These are phyloP conservation scores for Vulpes vulpes DNA, from an alignment of 2,113 vertebrate species.

Conservation along the genomic window DNA sequence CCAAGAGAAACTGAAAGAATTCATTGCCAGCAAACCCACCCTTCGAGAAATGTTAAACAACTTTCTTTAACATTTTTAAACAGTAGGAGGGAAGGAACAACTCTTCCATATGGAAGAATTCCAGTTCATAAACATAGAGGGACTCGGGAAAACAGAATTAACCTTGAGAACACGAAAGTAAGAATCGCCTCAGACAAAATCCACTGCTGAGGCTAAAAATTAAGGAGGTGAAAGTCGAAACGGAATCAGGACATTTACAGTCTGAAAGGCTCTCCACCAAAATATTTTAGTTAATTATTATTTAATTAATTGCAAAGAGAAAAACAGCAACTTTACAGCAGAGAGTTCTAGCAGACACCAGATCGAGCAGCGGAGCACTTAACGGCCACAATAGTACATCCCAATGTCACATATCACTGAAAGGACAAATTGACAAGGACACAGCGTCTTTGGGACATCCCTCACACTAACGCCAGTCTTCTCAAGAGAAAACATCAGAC, in stretches of 20 bases:
- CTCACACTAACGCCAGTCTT: not conserved
- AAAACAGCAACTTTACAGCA: not conserved
- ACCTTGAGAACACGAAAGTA: not conserved
- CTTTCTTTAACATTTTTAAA: not conserved
- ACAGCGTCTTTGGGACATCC: not conserved
- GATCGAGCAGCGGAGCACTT: not conserved
- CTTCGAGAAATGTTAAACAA: not conserved
- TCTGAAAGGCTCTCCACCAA: not conserved
- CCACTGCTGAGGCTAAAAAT: not conserved
- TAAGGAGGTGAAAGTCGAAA: not conserved
- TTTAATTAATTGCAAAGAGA: not conserved
- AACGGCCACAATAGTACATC: too few relatives aligned
- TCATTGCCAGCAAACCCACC: not conserved
- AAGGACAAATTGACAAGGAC: accelerated
- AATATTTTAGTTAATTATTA: not conserved
- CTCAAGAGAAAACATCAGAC: not conserved
- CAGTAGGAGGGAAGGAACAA: not conserved
- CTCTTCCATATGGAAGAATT: not conserved
- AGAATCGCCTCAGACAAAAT: not conserved
- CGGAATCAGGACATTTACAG: not conserved
- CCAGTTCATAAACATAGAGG: not conserved
- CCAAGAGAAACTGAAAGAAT: not conserved
- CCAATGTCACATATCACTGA: not conserved
- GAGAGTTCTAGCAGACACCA: not conserved
- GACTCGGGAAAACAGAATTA: not conserved